These are phyloP conservation scores for Phylloscopus trochilus DNA, from an alignment of 2,113 vertebrate genomes.

Conservation along the genomic window DNA sequence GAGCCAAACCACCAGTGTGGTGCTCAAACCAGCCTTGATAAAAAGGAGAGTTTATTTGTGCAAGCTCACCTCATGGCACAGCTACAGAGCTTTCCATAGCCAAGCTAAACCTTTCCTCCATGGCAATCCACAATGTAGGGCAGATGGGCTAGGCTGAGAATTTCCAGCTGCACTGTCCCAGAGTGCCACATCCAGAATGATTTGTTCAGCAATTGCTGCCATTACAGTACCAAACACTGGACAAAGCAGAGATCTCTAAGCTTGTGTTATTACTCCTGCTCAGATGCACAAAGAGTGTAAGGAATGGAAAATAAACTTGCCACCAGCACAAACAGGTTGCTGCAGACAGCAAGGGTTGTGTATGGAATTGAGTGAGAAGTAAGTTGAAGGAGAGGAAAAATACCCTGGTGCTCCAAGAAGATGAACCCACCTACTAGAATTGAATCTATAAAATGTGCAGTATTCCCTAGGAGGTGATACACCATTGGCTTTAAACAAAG, in stretches of 20 bases:
- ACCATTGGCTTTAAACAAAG: not conserved
- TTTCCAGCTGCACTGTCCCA: not conserved
- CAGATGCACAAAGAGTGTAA: not conserved
- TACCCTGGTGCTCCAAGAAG: not conserved
- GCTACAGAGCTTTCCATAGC: not conserved
- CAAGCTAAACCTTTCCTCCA: not conserved
- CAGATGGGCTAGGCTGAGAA: not conserved
- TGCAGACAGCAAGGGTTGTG: not conserved
- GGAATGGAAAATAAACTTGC: not conserved
- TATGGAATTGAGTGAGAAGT: not conserved
- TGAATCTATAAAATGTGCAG: not conserved
- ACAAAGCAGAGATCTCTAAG: not conserved
- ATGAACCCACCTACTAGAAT: not conserved
- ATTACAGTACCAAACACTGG: not conserved
- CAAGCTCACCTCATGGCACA: not conserved
- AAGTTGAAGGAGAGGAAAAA: not conserved
- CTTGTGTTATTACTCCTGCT: not conserved
- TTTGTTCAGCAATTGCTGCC: not conserved
- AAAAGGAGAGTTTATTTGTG: not conserved
- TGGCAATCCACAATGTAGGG: rapidly evolving
- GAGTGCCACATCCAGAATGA: not conserved
- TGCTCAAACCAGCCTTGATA: not conserved
- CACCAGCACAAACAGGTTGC: not conserved
- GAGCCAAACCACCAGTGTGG: not conserved
- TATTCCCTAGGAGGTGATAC: not conserved